Evolutionary conservation across 2,797 vertebrate species (phyloP).

Genomic region (Phylloscopus collybita): DNA sequence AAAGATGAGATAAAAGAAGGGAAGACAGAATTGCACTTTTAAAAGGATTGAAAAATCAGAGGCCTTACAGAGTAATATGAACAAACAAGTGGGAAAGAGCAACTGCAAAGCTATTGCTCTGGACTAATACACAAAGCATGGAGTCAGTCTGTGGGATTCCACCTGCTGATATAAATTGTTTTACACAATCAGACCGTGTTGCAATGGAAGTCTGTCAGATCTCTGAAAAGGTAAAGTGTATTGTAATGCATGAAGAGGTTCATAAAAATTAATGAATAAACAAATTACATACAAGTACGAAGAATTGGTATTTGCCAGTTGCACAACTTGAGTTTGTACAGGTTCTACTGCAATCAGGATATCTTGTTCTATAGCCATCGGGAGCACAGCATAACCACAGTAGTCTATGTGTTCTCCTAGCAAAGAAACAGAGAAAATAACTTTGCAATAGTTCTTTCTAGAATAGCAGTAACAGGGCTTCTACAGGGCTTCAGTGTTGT

Average conservation of each 20-base stretch:
- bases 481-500: not conserved
- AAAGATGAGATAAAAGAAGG: slow-evolving; percentile 1
- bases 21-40: not conserved
- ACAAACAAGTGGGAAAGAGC: not conserved
- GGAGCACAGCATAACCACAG: slow-evolving; percentile 96
- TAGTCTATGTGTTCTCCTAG: slow-evolving; percentile 98
- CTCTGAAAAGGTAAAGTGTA: not conserved
- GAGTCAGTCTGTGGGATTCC: not conserved
- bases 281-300: slow-evolving; percentile 85
- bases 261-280: not conserved
- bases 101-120: not conserved
- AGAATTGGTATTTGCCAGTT: slow-evolving; percentile 87
- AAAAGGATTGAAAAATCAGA: not conserved
- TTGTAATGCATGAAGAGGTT: not conserved
- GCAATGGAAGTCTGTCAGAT: not conserved
- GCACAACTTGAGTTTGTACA: slow-evolving; percentile 80
- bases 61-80: not conserved
- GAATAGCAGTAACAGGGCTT: not conserved
- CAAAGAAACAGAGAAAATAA: slow-evolving; percentile 13
- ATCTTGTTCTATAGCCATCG: slow-evolving; percentile 96
- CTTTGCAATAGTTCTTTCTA: not conserved
- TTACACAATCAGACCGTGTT: not conserved
- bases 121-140: not conserved
- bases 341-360: slow-evolving; percentile 91
- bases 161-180: not conserved